These are phyloP conservation scores for Drosophila imparisetae DNA, from an alignment of 2,888 invertebrate species.

Conservation along the genomic window DNA sequence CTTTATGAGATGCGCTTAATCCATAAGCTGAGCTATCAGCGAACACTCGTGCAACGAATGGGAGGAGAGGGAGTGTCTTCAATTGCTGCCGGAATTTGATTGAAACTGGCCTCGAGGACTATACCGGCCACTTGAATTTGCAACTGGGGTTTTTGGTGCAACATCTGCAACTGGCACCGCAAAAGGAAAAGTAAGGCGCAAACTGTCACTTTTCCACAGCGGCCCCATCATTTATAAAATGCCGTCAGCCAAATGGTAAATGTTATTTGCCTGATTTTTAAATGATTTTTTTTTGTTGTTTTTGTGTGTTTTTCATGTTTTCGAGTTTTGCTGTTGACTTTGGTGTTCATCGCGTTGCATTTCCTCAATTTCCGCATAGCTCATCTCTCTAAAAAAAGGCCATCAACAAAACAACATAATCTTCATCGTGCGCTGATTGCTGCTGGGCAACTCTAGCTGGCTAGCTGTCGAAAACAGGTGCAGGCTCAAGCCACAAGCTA, in stretches of 20 bases:
- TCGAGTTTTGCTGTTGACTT: conserved; percentile 44
- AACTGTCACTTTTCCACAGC: conserved; percentile 73
- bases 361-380: conserved; percentile 70
- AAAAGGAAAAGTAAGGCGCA: conserved; percentile 19
- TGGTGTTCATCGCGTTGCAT: conserved; percentile 58
- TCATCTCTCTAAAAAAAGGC: conserved; percentile 54
- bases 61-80: background rate
- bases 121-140: conserved; percentile 36
- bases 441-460: conserved; percentile 13
- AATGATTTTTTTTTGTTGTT: background rate
- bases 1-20: conserved; percentile 60
- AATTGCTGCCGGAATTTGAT: conserved; percentile 51
- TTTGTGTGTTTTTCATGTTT: conserved; percentile 30
- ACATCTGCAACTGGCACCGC: conserved; percentile 24
- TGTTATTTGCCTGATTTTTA: conserved; percentile 25
- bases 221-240: conserved; percentile 71
- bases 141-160: conserved; percentile 15
- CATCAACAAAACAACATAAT: conserved; percentile 28
- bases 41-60: conserved; percentile 12
- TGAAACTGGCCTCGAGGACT: conserved; percentile 50
- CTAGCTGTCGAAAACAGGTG: conserved; percentile 41
- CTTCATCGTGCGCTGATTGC: conserved; percentile 19
- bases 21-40: conserved; percentile 56
- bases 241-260: conserved; percentile 73
- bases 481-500: conserved; percentile 26